Percentiles rank a stretch among this genome's conserved stretches.
These are phyloP conservation scores for Cyclura pinguis DNA, from an alignment of 2,797 vertebrate genomes.

Conservation along the genomic window DNA sequence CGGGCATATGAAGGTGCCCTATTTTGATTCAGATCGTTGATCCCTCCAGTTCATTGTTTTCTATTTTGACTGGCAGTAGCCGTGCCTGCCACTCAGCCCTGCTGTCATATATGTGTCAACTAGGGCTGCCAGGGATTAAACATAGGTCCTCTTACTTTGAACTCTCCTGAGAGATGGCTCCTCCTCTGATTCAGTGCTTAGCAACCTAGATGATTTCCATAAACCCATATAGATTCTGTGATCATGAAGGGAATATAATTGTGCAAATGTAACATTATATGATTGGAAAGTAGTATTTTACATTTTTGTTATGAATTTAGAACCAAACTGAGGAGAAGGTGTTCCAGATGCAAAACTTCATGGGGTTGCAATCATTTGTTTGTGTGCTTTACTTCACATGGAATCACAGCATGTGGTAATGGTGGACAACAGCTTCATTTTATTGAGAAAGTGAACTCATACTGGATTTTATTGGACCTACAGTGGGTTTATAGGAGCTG, in stretches of 20 bases:
- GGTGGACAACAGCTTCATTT: neutral
- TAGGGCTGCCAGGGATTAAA: neutral
- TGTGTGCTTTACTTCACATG: no score
- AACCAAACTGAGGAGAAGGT: no score
- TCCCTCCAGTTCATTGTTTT: neutral
- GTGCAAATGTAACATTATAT: conserved; percentile 6
- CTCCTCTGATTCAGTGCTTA: neutral
- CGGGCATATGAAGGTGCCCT: neutral
- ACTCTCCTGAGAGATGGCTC: neutral
- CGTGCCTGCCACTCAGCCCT: neutral
- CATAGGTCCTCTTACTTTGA: neutral
- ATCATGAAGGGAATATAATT: neutral
- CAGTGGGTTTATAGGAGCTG: no score
- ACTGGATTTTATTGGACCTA: no score
- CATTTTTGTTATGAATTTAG: conserved; percentile 22
- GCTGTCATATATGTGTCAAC: neutral
- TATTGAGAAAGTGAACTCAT: neutral
- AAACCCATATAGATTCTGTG: neutral
- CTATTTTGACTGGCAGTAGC: neutral
- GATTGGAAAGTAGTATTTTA: conserved; percentile 9
- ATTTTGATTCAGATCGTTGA: neutral
- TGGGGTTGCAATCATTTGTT: no score
- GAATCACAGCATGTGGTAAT: no score
- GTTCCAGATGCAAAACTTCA: no score
- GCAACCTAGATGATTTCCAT: neutral